Percentiles rank a stretch among this genome's conserved stretches.
These are phyloP conservation scores for Poecilia picta DNA, from an alignment of 2,797 vertebrate species.

Conservation along the genomic window DNA sequence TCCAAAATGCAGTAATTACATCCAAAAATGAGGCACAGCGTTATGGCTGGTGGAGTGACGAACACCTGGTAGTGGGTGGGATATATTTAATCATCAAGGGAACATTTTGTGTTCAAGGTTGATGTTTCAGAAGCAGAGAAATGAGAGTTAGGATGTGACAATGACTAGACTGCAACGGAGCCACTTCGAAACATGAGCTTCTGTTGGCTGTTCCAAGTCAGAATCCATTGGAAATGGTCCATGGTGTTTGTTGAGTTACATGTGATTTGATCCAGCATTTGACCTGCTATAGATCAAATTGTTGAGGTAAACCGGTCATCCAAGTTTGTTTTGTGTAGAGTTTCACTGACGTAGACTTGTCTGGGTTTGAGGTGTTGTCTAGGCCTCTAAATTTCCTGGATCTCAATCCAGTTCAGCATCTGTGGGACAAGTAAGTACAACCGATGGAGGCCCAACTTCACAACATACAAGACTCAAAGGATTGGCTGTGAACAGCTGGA, in stretches of 20 bases:
- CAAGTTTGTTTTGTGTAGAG: neutral
- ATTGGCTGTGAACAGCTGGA: neutral
- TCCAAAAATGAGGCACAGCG: neutral
- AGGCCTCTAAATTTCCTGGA: neutral
- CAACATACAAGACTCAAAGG: neutral
- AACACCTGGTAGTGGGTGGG: neutral
- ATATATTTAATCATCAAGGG: neutral
- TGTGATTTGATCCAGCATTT: neutral
- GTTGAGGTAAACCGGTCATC: neutral
- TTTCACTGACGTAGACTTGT: neutral
- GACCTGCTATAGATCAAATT: neutral
- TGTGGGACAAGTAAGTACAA: neutral
- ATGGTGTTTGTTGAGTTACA: neutral
- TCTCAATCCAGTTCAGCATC: neutral
- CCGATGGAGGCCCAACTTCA: neutral
- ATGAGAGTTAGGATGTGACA: neutral
- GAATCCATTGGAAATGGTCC: neutral
- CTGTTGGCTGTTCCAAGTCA: neutral
- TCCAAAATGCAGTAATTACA: neutral
- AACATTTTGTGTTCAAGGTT: neutral
- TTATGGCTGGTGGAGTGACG: neutral
- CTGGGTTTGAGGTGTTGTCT: neutral
- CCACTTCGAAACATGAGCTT: neutral
- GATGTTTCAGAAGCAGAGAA: neutral
- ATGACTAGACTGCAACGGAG: neutral